These are phyloP conservation scores for Bombylius discolor DNA, from an alignment of 2,888 invertebrate species.

Conservation along the genomic window DNA sequence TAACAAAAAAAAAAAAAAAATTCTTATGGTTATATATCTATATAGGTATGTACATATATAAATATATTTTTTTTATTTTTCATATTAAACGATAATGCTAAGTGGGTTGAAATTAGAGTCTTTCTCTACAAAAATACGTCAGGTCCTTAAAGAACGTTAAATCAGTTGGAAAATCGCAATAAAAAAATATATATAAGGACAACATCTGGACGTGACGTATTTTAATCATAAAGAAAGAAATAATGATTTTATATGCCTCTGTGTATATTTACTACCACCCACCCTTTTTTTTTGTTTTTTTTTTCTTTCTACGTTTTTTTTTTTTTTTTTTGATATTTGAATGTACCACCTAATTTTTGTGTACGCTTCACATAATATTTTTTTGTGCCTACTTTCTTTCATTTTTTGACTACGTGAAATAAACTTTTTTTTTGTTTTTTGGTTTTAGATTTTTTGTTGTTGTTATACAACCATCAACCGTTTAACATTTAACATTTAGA, in stretches of 20 bases:
- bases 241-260: slow-evolving; percentile 17
- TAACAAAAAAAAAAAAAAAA: too few species aligned
- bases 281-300: background rate
- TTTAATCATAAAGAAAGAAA: slow-evolving; percentile 22
- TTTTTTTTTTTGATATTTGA: background rate
- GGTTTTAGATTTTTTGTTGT: too few species aligned
- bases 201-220: slow-evolving; percentile 22
- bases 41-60: too few species aligned
- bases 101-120: background rate
- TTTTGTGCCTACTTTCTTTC: too few species aligned
- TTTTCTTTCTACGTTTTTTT: background rate
- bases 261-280: background rate
- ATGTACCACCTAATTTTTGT: too few species aligned
- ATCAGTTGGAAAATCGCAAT: slow-evolving; percentile 22
- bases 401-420: too few species aligned
- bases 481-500: too few species aligned
- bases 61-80: too few species aligned
- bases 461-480: too few species aligned
- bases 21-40: too few species aligned
- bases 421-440: too few species aligned
- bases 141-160: slow-evolving; percentile 20
- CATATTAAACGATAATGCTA: background rate
- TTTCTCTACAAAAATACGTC: background rate
- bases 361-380: too few species aligned
- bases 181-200: slow-evolving; percentile 19